Base-by-base conservation (phyloP, 2,797 vertebrate species). In the Ctenopoma kingsleyae region DNA sequence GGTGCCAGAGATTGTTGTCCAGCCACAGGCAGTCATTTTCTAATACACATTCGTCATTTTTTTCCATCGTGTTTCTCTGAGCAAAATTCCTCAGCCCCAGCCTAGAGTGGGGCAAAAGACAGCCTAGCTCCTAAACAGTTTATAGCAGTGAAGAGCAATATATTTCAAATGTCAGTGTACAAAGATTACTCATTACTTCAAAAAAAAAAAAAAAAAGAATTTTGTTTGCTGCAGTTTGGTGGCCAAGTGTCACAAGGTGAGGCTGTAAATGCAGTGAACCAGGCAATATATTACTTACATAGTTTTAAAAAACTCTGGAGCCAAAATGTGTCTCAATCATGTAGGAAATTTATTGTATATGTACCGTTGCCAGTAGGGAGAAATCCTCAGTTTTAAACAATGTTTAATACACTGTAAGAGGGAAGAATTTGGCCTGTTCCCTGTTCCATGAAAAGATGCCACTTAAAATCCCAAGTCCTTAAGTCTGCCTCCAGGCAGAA, bases 11-110 rank as follows among this genome's bases (percentile, higher is more conserved):
- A 71, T 81, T 79, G 71, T 41, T 66, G 60, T 67, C 40, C 67
- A 78, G 74, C 79, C 74, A 74, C 61, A 81, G 58, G 73, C 70
- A 61, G 54, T 70, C 10, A 62, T 83, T 67, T 75, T 64, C 49
- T 52, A 20, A 67, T 71, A 59, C 55, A 78, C 66, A 52, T 43
- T 67, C 5, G 2, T 58, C 30, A 25, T 76, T 72, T 74, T 63
- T 74, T 79, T 54, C 43, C 51, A 11, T 57, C 23, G 6, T 67
- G 43, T 57, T 70, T 53, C 67, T 64, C 1, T 5, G 47, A 65
- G 49, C 59, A 73, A 79, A 74, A 64, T 56, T 52, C 47, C 53
- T 78, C 46, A 38, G 54, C 38, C 36, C 76, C 46, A 38, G 55
- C 38, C 25, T 52, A 32, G 50, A 57, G 22, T 60, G 23, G 62